A percentile compares a stretch with the other conserved stretches of the same genome.
phyloP scores from a whole-genome alignment of 2,113 vertebrate species.

The Mixornis gularis region DNA sequence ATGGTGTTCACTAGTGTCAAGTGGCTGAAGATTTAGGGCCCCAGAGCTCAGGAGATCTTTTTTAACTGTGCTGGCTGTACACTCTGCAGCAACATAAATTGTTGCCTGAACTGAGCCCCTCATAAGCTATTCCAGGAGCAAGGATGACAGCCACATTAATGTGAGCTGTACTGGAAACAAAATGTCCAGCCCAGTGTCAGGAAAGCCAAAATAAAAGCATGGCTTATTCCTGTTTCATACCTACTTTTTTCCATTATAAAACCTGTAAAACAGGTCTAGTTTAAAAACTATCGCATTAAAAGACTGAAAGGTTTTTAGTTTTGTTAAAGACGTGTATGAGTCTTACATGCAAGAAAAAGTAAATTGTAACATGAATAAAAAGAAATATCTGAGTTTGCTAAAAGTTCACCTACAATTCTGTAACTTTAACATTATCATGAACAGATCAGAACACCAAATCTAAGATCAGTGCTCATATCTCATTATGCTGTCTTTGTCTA shows the following conservation, averaged over 20 bases:
- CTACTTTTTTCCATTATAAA: background rate
- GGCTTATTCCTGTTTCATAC: background rate
- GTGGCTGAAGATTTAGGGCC: slow-evolving; percentile 35
- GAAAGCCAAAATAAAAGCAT: background rate
- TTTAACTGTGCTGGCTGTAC: background rate
- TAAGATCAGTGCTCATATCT: background rate
- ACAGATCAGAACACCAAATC: background rate
- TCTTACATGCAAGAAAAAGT: background rate
- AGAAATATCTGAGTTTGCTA: background rate
- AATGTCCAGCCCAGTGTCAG: background rate
- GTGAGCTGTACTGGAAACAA: background rate
- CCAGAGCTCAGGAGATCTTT: background rate
- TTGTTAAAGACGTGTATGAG: background rate
- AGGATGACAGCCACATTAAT: background rate
- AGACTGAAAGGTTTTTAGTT: background rate
- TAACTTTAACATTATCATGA: background rate
- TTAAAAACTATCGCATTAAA: background rate
- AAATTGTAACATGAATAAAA: background rate
- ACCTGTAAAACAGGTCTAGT: background rate
- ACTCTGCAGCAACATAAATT: background rate
- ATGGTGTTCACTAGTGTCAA: slow-evolving; percentile 1
- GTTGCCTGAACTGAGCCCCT: background rate
- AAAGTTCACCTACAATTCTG: background rate
- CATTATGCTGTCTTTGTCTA: background rate
- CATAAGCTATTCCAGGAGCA: background rate